Base-by-base conservation (phyloP, 2,888 invertebrate species). In the Melanchra persicariae region DNA sequence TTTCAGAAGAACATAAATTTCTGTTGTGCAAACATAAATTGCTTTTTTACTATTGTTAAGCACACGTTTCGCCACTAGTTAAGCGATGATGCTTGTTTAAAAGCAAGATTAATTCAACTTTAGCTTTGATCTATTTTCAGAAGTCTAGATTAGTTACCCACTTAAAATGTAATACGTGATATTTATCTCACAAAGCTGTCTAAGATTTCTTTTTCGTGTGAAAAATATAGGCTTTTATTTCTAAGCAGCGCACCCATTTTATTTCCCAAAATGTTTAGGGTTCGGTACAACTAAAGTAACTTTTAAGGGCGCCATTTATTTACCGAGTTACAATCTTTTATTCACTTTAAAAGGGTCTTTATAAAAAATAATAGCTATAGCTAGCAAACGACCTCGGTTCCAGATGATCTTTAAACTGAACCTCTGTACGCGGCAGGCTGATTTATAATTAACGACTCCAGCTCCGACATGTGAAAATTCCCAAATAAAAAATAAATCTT, bases 181-280 rank as follows among this genome's bases (percentile, higher is more conserved):
- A 22, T 65, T 19, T 24, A 26, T 52, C 40, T 43, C 34, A 52
- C 47, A 34, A 45, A 59, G 3, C 12, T 7, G 49, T 62, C 2
- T 43, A 12, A 63, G 22, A 51, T 67, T 51, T 57, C 12, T 49
- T 43, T 62, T 24, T 57, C n/a, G 12, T n/a, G 10, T 71, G 58
- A 76, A 59, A 62, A 71, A 54, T 1, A 17, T 26, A 59, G 43
- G 52, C 17, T 71, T 54, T 77, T 54, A 62, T 17, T 54, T n/a
- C 2, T 34, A 37, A 71, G 43, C 2, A 58, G 5, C 15, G 10
- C 43, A 9, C 6, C 43, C 22, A 6, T 52, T 49, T 26, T 47
- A 34, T 63, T 30, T 34, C n/a, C 15, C 30, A 55, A 68, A 74
- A 49, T 47, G 26, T 37, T 57, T 54, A 34, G 12, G 57, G 26